Evolutionary conservation across 2,888 invertebrate genomes (phyloP).

Genomic region (Torymus auratus): DNA sequence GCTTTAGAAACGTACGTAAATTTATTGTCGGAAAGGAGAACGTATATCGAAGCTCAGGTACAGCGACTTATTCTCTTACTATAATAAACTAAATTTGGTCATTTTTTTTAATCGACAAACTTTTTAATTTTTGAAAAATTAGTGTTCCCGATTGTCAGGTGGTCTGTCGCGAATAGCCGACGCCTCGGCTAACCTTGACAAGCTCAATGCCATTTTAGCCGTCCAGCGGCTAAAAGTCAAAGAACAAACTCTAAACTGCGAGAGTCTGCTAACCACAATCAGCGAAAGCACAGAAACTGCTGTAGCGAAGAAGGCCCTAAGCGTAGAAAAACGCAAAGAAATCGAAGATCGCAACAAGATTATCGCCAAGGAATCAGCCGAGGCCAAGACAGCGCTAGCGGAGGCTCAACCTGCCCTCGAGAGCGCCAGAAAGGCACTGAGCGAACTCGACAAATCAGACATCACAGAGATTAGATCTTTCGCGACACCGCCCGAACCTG

Average conservation of each 20-base stretch:
- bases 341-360: conserved; percentile 89
- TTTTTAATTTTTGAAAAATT: background rate
- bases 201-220: conserved; percentile 88
- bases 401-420: conserved; percentile 92
- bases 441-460: conserved; percentile 91
- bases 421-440: conserved; percentile 86
- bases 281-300: conserved; percentile 84
- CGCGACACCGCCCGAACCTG: conserved; percentile 93
- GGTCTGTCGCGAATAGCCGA: conserved; percentile 89
- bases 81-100: too few species aligned
- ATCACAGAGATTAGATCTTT: conserved; percentile 96
- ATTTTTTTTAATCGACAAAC: too few species aligned
- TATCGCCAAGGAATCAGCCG: conserved; percentile 88
- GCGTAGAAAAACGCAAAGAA: conserved; percentile 87
- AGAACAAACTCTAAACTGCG: conserved; percentile 89
- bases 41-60: conserved; percentile 76
- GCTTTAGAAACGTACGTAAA: conserved; percentile 88
- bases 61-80: background rate
- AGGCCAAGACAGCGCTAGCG: conserved; percentile 88
- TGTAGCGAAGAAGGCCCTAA: conserved; percentile 87
- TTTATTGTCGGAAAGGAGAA: conserved; percentile 84
- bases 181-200: conserved; percentile 88
- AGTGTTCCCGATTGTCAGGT: conserved; percentile 71
- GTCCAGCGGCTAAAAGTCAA: conserved; percentile 90
- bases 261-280: conserved; percentile 86